Percentiles rank a stretch among this genome's conserved stretches.
These are phyloP conservation scores for Meloidogyne hapla DNA, from an alignment of 1,140 invertebrate genomes.

Conservation along the genomic window DNA sequence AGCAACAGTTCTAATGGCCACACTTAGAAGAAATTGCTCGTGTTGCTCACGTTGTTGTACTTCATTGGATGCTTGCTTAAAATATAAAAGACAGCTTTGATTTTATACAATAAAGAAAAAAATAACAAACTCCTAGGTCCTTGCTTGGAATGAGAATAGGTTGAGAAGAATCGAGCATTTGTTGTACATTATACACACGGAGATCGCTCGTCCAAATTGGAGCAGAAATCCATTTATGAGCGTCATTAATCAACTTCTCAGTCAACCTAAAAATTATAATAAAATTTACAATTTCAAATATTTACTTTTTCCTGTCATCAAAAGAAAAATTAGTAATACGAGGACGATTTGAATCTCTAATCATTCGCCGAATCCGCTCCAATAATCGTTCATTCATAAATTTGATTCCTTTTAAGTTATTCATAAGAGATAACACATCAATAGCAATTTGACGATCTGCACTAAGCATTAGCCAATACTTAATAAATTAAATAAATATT, in stretches of 20 bases:
- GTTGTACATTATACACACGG: slow-evolving; percentile 38
- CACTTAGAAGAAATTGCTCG: slow-evolving; percentile 43
- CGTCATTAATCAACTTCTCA: neutral
- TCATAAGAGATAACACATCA: neutral
- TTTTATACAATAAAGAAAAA: neutral
- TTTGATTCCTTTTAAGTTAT: neutral
- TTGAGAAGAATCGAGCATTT: slow-evolving; percentile 48
- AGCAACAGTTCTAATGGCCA: slow-evolving; percentile 43
- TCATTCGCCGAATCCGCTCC: neutral
- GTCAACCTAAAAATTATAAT: neutral
- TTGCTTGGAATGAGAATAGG: slow-evolving; percentile 44
- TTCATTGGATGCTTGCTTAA: slow-evolving; percentile 29
- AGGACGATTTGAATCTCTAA: neutral
- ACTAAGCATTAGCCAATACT: neutral
- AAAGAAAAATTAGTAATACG: neutral
- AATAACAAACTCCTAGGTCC: slow-evolving; percentile 16
- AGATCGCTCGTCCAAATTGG: slow-evolving; percentile 45
- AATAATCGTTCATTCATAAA: neutral
- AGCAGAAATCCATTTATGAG: slow-evolving; percentile 17
- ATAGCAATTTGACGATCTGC: neutral
- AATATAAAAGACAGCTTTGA: neutral
- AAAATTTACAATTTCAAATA: neutral
- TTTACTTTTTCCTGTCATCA: neutral
- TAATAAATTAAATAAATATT: neutral
- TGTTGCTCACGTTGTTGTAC: slow-evolving; percentile 45